Conservation (phyloP, 2,113 vertebrate genomes). For the Pedetes capensis region DNA sequence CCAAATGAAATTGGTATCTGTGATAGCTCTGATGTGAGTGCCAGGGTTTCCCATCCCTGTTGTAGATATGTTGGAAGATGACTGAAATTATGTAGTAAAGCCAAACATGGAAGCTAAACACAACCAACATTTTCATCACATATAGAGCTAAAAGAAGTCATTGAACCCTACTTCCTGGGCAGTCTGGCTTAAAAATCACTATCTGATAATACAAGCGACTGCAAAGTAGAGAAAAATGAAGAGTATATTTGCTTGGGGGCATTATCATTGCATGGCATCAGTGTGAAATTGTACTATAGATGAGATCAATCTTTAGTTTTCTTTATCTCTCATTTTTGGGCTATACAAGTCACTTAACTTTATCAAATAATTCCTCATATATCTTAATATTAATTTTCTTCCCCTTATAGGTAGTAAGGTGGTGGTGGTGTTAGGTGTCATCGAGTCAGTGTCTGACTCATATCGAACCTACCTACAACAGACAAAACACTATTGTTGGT, state of each 20-base stretch:
- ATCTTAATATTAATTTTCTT: slow-evolving; percentile 26
- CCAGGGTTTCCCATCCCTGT: background rate
- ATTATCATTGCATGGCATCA: background rate
- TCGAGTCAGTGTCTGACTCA: too few species aligned
- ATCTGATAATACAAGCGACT: slow-evolving; percentile 17
- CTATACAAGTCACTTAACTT: background rate
- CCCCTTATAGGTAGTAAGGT: background rate
- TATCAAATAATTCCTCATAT: background rate
- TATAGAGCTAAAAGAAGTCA: slow-evolving; percentile 14
- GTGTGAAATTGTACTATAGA: slow-evolving; percentile 13
- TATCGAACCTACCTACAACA: too few species aligned
- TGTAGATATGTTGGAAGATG: background rate
- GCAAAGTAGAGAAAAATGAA: slow-evolving; percentile 24
- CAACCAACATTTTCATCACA: slow-evolving; percentile 33
- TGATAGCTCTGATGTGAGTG: background rate
- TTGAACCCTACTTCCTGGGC: background rate
- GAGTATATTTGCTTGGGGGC: background rate
- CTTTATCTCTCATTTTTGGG: background rate
- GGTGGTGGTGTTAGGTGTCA: too few species aligned
- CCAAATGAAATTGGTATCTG: slow-evolving; percentile 5
- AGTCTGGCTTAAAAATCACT: slow-evolving; percentile 19
- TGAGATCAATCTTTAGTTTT: slow-evolving; percentile 2
- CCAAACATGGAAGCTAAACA: slow-evolving; percentile 34
- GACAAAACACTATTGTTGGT: too few species aligned
- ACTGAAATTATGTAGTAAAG: slow-evolving; percentile 39